Conservation (phyloP, 23 tunicate species). For the Styela plicata region DNA sequence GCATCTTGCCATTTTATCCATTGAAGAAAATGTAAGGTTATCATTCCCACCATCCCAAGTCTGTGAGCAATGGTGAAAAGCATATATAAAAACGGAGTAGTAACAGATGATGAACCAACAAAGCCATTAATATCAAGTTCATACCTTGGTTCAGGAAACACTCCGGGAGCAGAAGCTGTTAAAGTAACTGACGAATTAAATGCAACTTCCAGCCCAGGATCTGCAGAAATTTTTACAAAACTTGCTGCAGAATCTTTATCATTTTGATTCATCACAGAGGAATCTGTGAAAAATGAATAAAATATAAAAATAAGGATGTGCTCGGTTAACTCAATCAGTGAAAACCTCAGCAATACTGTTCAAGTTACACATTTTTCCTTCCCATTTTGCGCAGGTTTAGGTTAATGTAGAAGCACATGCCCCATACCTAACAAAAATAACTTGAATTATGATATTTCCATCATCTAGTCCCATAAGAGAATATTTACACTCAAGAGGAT, state of each 20-base stretch:
- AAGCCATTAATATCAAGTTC: background rate
- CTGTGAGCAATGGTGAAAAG: background rate
- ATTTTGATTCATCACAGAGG: slow-evolving; percentile 13
- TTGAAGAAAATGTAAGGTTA: no score
- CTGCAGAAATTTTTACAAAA: slow-evolving; percentile 39
- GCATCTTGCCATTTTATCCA: no score
- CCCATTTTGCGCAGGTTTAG: background rate
- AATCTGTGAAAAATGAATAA: background rate
- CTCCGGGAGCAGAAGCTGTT: slow-evolving; percentile 48
- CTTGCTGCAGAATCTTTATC: slow-evolving; percentile 19
- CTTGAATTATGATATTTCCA: no score
- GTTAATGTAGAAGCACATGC: no score
- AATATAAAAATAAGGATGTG: background rate
- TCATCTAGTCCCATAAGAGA: no score
- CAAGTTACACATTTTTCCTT: background rate
- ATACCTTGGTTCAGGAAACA: slow-evolving; percentile 86
- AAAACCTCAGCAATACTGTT: background rate
- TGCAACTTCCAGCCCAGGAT: slow-evolving; percentile 34
- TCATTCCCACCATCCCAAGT: background rate
- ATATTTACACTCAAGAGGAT: no score
- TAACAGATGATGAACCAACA: background rate
- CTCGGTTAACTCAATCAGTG: no score
- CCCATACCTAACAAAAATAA: no score
- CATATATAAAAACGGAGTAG: background rate
- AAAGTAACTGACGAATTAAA: slow-evolving; percentile 44